These are phyloP conservation scores for Rachycentron canadum DNA, from an alignment of 2,797 vertebrate species.

Conservation along the genomic window DNA sequence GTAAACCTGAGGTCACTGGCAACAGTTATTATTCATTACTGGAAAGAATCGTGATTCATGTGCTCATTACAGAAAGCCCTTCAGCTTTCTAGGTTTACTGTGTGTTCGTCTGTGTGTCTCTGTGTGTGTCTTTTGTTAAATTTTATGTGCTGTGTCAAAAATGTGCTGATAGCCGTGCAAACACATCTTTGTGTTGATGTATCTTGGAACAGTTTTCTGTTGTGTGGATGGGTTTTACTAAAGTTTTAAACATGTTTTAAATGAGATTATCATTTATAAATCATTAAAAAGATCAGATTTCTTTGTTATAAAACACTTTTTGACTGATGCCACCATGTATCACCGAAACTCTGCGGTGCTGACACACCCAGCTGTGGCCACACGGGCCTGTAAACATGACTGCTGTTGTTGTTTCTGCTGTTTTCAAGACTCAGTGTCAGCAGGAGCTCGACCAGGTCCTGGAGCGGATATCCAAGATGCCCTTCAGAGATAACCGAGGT, in stretches of 20 bases:
- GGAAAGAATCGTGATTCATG: slow-evolving; percentile 56
- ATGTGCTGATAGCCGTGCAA: slow-evolving; percentile 37
- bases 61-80: slow-evolving; percentile 53
- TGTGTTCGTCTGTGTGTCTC: slow-evolving; percentile 12
- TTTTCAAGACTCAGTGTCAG: slow-evolving; percentile 93
- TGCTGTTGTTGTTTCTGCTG: slow-evolving; percentile 35
- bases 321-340: not conserved
- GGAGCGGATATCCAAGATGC: slow-evolving; percentile 96
- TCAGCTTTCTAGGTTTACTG: slow-evolving; percentile 37
- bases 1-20: slow-evolving; percentile 66
- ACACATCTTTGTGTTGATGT: slow-evolving; percentile 14
- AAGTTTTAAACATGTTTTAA: not conserved
- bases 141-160: slow-evolving; percentile 42
- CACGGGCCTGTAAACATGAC: slow-evolving; percentile 7
- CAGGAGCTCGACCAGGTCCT: slow-evolving; percentile 96
- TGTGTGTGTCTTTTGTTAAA: slow-evolving; percentile 30
- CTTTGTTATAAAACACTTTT: not conserved
- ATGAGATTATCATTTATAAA: not conserved
- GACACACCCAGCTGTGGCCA: not conserved
- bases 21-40: slow-evolving; percentile 48
- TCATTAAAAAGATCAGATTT: not conserved
- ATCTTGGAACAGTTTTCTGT: slow-evolving; percentile 4
- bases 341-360: slow-evolving; percentile 1
- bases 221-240: not conserved
- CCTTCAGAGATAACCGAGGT: slow-evolving; percentile 94